phyloP scores from a whole-genome alignment of 2,888 invertebrate genomes.

The Hedychridium roseum region DNA sequence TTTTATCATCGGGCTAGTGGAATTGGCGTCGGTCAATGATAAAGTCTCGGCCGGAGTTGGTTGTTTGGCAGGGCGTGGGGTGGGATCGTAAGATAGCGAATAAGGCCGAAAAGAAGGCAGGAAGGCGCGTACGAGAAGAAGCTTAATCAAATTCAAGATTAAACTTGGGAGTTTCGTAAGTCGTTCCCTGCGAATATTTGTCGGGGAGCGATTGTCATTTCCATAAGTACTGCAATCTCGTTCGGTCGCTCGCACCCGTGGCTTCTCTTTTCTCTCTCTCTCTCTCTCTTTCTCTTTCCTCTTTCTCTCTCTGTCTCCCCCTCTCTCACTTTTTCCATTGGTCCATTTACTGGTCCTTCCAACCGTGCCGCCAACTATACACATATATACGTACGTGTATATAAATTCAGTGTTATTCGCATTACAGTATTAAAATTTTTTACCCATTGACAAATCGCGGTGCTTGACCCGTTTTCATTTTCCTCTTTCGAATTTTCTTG shows the following conservation, averaged over 20 bases:
- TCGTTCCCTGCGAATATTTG: slow-evolving; percentile 48
- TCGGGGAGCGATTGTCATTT: slow-evolving; percentile 55
- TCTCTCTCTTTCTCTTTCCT: neutral
- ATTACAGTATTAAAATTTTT: slow-evolving; percentile 56
- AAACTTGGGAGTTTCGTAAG: slow-evolving; percentile 49
- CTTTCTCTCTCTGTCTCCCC: neutral
- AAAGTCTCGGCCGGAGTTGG: too few species aligned
- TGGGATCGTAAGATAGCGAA: slow-evolving; percentile 2
- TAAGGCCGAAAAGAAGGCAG: neutral
- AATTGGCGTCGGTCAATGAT: too few species aligned
- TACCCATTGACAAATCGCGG: too few species aligned
- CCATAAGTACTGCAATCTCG: slow-evolving; percentile 55
- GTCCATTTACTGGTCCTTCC: slow-evolving; percentile 6
- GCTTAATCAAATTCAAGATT: slow-evolving; percentile 52
- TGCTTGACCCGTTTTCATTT: too few species aligned
- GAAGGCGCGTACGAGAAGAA: slow-evolving; percentile 19
- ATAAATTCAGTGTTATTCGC: slow-evolving; percentile 31
- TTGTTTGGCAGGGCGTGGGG: slow-evolving; percentile 9
- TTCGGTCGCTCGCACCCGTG: slow-evolving; percentile 9
- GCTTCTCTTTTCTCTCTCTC: slow-evolving; percentile 4
- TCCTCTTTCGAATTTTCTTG: too few species aligned
- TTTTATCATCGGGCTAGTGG: too few species aligned
- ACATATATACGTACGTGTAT: slow-evolving; percentile 13
- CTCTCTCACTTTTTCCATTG: neutral
- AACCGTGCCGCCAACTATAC: neutral